Evolutionary conservation across 2,888 invertebrate genomes (phyloP).

Genomic region (Acleris sparsana): DNA sequence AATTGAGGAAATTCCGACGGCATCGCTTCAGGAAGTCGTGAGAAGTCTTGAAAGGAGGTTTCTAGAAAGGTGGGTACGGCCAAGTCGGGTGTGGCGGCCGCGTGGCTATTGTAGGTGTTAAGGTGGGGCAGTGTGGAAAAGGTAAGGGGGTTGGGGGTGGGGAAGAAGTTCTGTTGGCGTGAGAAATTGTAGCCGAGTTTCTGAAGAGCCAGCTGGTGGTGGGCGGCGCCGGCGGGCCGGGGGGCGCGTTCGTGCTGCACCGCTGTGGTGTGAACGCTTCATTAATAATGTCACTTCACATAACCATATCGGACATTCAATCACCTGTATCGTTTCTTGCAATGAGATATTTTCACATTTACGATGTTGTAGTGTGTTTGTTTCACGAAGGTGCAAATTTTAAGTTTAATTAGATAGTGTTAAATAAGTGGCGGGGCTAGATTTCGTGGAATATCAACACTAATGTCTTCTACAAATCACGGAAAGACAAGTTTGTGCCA

Average conservation of each 20-base stretch:
- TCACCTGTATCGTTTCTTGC: background rate
- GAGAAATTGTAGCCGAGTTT: slow-evolving; percentile 76
- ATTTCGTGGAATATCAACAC: too few species aligned
- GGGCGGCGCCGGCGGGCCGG: slow-evolving; percentile 72
- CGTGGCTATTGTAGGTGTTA: slow-evolving; percentile 53
- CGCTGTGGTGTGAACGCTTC: slow-evolving; percentile 80
- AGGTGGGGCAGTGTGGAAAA: slow-evolving; percentile 61
- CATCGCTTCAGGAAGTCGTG: slow-evolving; percentile 56
- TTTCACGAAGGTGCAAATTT: too few species aligned
- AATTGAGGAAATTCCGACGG: slow-evolving; percentile 52
- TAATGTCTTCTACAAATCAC: too few species aligned
- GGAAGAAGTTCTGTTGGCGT: slow-evolving; percentile 57
- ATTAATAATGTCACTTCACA: background rate
- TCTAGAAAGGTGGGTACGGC: slow-evolving; percentile 57
- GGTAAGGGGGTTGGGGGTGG: slow-evolving; percentile 52
- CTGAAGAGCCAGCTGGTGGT: slow-evolving; percentile 73
- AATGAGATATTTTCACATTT: too few species aligned
- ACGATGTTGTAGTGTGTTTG: too few species aligned
- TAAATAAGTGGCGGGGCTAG: too few species aligned
- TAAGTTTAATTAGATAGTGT: too few species aligned
- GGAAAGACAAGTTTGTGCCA: too few species aligned
- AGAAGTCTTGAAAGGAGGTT: slow-evolving; percentile 61
- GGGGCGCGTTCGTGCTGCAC: slow-evolving; percentile 96
- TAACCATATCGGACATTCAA: background rate
- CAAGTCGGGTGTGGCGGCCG: slow-evolving; percentile 54